Percentiles rank a stretch among this genome's conserved stretches.
phyloP scores from a whole-genome alignment of 2,797 vertebrate species.

The Chromobotia macracanthus region DNA sequence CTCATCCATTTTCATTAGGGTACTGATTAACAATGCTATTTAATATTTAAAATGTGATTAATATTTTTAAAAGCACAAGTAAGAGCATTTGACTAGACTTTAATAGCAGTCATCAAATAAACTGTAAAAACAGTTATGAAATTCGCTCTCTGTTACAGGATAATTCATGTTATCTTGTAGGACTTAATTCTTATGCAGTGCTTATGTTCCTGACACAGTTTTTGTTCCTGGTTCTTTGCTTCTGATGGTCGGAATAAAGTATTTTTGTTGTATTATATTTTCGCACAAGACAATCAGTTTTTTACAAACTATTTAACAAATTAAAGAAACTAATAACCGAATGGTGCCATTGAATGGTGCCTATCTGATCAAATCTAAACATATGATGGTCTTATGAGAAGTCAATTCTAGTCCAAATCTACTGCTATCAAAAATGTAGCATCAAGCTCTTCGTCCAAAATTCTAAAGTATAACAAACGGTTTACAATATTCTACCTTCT shows the following conservation, averaged over 20 bases:
- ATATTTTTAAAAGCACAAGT: too few relatives aligned
- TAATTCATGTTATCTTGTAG: background rate
- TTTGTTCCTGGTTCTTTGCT: background rate
- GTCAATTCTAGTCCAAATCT: background rate
- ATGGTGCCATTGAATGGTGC: too few relatives aligned
- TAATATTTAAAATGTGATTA: too few relatives aligned
- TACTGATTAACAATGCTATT: too few relatives aligned
- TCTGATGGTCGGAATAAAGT: background rate
- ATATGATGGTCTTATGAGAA: too few relatives aligned
- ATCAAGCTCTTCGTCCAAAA: background rate
- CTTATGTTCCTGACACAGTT: too few relatives aligned
- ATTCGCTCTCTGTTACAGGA: background rate
- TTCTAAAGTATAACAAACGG: background rate
- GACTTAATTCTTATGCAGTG: background rate
- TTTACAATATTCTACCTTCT: background rate
- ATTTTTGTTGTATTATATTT: slow-evolving; percentile 24
- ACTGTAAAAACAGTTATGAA: background rate
- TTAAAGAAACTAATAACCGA: too few relatives aligned
- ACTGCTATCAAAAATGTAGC: background rate
- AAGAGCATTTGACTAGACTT: background rate
- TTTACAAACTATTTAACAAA: too few relatives aligned
- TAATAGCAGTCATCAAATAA: background rate
- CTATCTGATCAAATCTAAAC: too few relatives aligned
- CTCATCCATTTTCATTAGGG: too few relatives aligned
- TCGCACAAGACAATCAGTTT: background rate